A percentile compares a stretch with the other conserved stretches of the same genome.
Conservation (phyloP, 2,888 invertebrate species). For the Mongoloraphidia duomilia region DNA sequence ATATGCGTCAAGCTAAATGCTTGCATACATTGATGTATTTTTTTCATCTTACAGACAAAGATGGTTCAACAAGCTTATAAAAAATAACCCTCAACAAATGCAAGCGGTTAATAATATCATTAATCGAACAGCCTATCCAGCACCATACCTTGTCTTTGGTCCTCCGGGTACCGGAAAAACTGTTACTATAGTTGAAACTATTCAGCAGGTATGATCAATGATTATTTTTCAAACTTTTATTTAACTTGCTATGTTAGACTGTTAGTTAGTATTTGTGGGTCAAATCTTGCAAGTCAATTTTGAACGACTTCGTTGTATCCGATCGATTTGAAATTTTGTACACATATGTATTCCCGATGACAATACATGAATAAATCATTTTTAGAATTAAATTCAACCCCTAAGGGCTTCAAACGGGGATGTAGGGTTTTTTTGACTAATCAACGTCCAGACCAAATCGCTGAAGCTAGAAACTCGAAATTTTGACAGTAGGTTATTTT, state of each 20-base stretch:
- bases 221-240: too few relatives aligned
- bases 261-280: background rate
- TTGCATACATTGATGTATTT: background rate
- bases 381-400: too few relatives aligned
- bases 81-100: slow-evolving; percentile 42
- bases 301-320: too few relatives aligned
- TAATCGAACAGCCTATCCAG: slow-evolving; percentile 40
- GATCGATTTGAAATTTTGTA: too few relatives aligned
- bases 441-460: too few relatives aligned
- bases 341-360: too few relatives aligned
- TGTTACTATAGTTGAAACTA: slow-evolving; percentile 55
- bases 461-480: too few relatives aligned
- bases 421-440: too few relatives aligned
- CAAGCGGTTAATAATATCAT: slow-evolving; percentile 53
- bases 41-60: background rate
- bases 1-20: background rate
- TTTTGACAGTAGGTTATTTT: too few relatives aligned
- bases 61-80: slow-evolving; percentile 27
- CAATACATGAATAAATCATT: too few relatives aligned
- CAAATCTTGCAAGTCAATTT: too few relatives aligned
- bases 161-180: slow-evolving; percentile 77
- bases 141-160: slow-evolving; percentile 73
- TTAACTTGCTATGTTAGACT: slow-evolving; percentile 29
- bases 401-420: too few relatives aligned
- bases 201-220: slow-evolving; percentile 38